phyloP scores from a whole-genome alignment of 2,888 invertebrate species.

The Drosophila cognata region DNA sequence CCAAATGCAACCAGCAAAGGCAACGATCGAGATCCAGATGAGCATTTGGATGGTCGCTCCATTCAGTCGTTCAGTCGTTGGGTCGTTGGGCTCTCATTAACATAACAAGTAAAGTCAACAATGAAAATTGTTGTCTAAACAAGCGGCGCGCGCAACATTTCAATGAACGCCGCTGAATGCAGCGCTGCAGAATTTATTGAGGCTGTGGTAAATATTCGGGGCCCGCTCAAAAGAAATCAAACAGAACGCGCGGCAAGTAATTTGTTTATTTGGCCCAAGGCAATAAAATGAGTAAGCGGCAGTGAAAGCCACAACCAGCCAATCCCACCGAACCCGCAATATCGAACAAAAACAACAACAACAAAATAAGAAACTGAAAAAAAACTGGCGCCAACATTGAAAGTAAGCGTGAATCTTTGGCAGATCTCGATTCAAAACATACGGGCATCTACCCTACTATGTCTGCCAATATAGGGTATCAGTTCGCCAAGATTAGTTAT shows the following conservation, averaged over 20 bases:
- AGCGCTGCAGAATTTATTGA: conserved; percentile 77
- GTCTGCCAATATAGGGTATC: neutral
- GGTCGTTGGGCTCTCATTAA: conserved; percentile 66
- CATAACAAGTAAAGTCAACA: conserved; percentile 81
- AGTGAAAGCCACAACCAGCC: conserved; percentile 56
- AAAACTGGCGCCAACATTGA: conserved; percentile 24
- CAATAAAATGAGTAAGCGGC: conserved; percentile 76
- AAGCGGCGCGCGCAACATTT: conserved; percentile 74
- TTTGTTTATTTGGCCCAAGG: conserved; percentile 76
- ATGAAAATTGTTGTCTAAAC: conserved; percentile 80
- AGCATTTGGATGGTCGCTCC: conserved; percentile 10
- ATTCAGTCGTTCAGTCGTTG: conserved; percentile 3
- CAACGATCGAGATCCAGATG: conserved; percentile 52
- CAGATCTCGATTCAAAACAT: conserved; percentile 7
- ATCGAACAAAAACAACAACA: conserved; percentile 12
- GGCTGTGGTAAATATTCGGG: conserved; percentile 78
- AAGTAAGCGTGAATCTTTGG: neutral
- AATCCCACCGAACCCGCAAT: conserved; percentile 14
- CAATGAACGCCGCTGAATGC: conserved; percentile 65
- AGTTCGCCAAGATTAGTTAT: neutral
- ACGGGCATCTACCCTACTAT: neutral
- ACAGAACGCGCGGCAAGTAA: conserved; percentile 72
- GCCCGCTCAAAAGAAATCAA: conserved; percentile 79
- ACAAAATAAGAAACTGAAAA: neutral
- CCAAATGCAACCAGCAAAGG: conserved; percentile 15